Evolutionary conservation across 2,113 vertebrate species (phyloP), one percentile per base, ranked within the genome.

Genomic region (Poecilia latipinna): DNA sequence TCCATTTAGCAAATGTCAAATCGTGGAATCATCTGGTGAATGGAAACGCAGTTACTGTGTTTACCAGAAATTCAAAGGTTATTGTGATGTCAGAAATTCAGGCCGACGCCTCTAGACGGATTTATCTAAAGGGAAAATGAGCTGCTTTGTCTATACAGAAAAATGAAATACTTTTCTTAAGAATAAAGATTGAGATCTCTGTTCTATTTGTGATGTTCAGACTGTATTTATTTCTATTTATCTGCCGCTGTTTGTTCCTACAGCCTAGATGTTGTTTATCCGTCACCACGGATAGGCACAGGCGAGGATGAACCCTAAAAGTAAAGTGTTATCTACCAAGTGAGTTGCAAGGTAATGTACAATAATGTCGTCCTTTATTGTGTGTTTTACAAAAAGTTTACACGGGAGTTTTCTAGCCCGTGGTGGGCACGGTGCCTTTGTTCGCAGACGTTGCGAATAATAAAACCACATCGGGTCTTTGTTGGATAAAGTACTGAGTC

Each of bases 371-470:
- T 64, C 28, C 42, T 64, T 64, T 33, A 26, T 17, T 33, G 13
- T 35, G 32, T 68, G 32, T 74, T 68, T 63, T 0, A 0, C n/a
- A 19, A 8, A 42, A 65, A 22, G 68, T 64, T 68, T 62, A 32
- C 44, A 10, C 66, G 3, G 70, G 28, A 24, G 24, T 5, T 77
- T 57, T 3, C 42, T 5, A 28, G 62, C 65, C 77, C 37, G 69
- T 75, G 72, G 73, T 83, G 54, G 65, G 60, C 37, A 22, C 11
- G 3, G 17, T 39, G 42, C 31, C 69, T 65, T 78, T 78, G 19
- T 83, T 82, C 35, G 42, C 32, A 66, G 35, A 74, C 65, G 60
- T 68, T 77, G 75, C 57, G 72, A 54, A 54, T 26, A 69, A 78
- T 80, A 77, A 83, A 64, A 57, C 15, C 51, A 33, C 72, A 54